Percentiles rank a stretch among this genome's conserved stretches.
Conservation (phyloP, 2,888 invertebrate species). For the Athripsodes cinereus region DNA sequence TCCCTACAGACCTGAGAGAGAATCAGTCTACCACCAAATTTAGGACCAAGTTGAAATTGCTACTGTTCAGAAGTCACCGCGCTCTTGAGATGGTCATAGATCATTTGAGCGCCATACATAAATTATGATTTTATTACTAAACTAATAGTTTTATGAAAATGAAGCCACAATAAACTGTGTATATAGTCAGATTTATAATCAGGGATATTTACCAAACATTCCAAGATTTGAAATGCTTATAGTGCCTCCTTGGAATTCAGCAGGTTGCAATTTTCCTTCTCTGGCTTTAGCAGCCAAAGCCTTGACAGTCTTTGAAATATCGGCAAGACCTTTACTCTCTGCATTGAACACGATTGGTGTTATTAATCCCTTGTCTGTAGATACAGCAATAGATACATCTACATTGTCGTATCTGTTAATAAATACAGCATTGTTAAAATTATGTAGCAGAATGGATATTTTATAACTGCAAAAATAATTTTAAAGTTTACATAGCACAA, state of each 20-base stretch:
- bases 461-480: too few relatives aligned
- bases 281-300: constrained; percentile 79
- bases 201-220: constrained; percentile 73
- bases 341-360: constrained; percentile 94
- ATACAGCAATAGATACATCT: constrained; percentile 95
- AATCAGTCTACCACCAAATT: too few relatives aligned
- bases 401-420: constrained; percentile 74
- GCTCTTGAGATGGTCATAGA: too few relatives aligned
- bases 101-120: too few relatives aligned
- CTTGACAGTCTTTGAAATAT: constrained; percentile 76
- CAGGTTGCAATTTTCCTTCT: constrained; percentile 82
- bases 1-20: too few relatives aligned
- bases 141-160: too few relatives aligned
- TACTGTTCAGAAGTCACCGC: too few relatives aligned
- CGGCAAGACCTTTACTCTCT: constrained; percentile 80
- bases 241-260: constrained; percentile 96
- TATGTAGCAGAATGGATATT: not conserved
- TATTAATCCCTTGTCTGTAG: constrained; percentile 89
- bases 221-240: constrained; percentile 93
- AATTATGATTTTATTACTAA: too few relatives aligned
- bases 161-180: too few relatives aligned
- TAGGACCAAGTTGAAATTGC: too few relatives aligned
- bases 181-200: too few relatives aligned
- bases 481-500: too few relatives aligned
- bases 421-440: not conserved